A percentile compares a stretch with the other conserved stretches of the same genome.
These are phyloP conservation scores for Aplysia californica DNA, from an alignment of 1,140 invertebrate species.

Conservation along the genomic window DNA sequence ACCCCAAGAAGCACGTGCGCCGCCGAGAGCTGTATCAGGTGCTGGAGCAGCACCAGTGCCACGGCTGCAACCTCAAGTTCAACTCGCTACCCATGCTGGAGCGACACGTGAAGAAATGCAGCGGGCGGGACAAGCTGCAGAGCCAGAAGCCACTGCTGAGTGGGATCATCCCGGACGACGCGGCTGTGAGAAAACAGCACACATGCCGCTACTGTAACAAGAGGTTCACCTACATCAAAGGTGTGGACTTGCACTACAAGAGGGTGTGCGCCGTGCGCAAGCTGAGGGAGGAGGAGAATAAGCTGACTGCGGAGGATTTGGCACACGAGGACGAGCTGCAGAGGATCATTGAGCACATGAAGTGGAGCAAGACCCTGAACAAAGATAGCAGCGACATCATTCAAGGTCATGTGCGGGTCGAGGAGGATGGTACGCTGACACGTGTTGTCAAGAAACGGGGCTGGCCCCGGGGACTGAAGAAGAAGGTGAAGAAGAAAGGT, in stretches of 20 bases:
- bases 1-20: constrained; percentile 54
- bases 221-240: constrained; percentile 53
- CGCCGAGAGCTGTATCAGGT: constrained; percentile 51
- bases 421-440: constrained; percentile 24
- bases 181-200: constrained; percentile 37
- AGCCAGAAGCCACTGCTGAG: constrained; percentile 44
- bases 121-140: constrained; percentile 51
- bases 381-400: constrained; percentile 37
- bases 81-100: constrained; percentile 56
- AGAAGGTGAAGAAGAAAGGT: constrained; percentile 12
- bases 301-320: constrained; percentile 38
- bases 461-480: not conserved
- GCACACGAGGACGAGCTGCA: constrained; percentile 39
- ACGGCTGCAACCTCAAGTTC: constrained; percentile 56
- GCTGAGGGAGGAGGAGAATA: constrained; percentile 32
- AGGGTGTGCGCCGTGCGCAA: constrained; percentile 51
- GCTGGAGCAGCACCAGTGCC: constrained; percentile 56
- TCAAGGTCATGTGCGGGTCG: constrained; percentile 25
- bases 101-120: constrained; percentile 57
- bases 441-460: constrained; percentile 1
- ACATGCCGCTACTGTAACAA: constrained; percentile 49
- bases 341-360: constrained; percentile 40
- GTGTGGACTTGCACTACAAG: constrained; percentile 49
- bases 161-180: constrained; percentile 30
- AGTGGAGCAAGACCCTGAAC: constrained; percentile 37